Percentiles rank a stretch among this genome's conserved stretches.
Evolutionary conservation across 2,113 vertebrate species (phyloP).

Genomic region (Stercorarius parasiticus): DNA sequence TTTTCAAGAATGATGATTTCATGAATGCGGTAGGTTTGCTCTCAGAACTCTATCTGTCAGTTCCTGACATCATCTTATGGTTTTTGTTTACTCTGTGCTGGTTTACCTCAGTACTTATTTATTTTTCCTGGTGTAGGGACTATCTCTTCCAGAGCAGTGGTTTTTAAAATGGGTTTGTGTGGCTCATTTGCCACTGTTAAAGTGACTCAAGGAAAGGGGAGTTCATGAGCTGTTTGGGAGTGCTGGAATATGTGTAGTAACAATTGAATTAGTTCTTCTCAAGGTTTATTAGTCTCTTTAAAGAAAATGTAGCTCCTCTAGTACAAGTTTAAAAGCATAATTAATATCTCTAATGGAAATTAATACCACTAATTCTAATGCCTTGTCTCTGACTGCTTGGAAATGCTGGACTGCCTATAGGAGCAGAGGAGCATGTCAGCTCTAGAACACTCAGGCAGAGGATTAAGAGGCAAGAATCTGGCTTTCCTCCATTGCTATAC

Average conservation of each 20-base stretch:
- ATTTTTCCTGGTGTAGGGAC: background rate
- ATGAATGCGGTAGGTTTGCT: slow-evolving; percentile 92
- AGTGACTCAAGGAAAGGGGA: background rate
- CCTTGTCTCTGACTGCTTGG: background rate
- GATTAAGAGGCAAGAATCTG: background rate
- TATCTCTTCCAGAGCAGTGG: background rate
- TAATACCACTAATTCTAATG: background rate
- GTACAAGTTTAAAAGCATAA: background rate
- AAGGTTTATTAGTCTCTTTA: background rate
- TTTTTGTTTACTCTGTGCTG: background rate
- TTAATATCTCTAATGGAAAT: background rate
- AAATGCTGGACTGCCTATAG: background rate
- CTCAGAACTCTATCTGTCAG: background rate
- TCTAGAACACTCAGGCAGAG: background rate
- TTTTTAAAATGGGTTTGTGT: background rate
- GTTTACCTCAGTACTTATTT: background rate
- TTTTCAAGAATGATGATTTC: slow-evolving; percentile 99
- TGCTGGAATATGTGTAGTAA: background rate
- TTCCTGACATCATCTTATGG: background rate
- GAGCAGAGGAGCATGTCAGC: background rate
- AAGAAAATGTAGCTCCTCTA: background rate
- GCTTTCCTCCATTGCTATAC: background rate
- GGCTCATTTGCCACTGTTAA: background rate
- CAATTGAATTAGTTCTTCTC: background rate
- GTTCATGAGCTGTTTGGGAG: background rate